phyloP scores from a whole-genome alignment of 2,797 vertebrate genomes.

The Alcedo atthis region DNA sequence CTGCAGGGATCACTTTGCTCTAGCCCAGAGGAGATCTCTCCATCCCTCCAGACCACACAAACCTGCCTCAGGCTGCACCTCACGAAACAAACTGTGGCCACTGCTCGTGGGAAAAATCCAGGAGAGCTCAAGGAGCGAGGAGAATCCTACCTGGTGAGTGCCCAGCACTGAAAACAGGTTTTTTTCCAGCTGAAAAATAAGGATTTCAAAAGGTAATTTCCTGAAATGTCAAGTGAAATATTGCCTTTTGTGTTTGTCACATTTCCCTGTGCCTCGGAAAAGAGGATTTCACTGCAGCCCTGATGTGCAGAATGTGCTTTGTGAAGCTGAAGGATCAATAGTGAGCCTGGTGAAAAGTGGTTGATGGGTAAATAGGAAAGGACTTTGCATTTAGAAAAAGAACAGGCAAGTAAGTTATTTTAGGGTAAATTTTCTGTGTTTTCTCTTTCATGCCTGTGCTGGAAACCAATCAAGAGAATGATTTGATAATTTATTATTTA shows the following conservation, averaged over 20 bases:
- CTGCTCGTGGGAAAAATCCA: fast-evolving
- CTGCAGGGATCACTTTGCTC: not conserved
- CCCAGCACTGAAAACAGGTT: fast-evolving
- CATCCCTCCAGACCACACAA: not conserved
- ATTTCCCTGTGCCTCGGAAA: not conserved
- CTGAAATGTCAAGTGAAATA: slow-evolving; percentile 21
- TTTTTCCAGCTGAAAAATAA: not conserved
- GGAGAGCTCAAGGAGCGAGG: not conserved
- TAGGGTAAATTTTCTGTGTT: not conserved
- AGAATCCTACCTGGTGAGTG: not conserved
- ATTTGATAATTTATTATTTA: not conserved
- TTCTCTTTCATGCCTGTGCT: not conserved
- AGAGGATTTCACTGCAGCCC: not conserved
- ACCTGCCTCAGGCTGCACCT: not conserved
- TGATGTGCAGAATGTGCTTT: slow-evolving; percentile 14
- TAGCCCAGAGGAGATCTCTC: not conserved
- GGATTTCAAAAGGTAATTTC: slow-evolving; percentile 39
- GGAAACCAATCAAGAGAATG: not conserved
- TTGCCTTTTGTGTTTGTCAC: slow-evolving; percentile 22
- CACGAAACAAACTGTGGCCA: fast-evolving
- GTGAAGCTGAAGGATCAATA: slow-evolving; percentile 17
- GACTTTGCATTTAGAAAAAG: slow-evolving; percentile 33
- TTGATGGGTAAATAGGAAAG: slow-evolving; percentile 10
- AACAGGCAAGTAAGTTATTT: not conserved
- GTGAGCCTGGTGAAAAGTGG: not conserved